Base-by-base conservation (phyloP, 2,797 vertebrate species). In the Megalops cyprinoides region DNA sequence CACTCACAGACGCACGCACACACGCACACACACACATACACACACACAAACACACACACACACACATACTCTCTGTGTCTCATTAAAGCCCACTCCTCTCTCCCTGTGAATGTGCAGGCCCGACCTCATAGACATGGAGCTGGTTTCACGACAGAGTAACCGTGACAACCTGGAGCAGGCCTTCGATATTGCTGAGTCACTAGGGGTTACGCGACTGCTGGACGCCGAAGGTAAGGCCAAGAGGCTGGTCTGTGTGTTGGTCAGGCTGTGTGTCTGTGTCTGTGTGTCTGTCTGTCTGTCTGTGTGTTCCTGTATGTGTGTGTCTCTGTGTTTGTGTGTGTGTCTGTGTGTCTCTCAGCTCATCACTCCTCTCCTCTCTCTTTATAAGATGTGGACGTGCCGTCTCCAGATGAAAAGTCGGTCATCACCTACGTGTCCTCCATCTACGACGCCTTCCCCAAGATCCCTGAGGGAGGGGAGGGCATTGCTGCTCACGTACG, bases 391-490 rank as follows among this genome's bases (percentile, higher is more conserved):
- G 98, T 99, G 62, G 98, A 99, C 1, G 98, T 99, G 53, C 93
- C 96, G 10, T 97, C 96, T 73, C 98, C 98, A 0, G 98, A 99
- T 78, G 98, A 99, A 91, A 99, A 99, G 90, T 99, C 98, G 0
- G 97, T 99, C 85, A 99, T 99, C 92, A 99, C 98, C 71, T 99
- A 99, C 0, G 98, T 99, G 89, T 98, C 97, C 86, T 99, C 98
- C 55, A 99, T 99, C 93, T 99, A 99, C 0, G 98, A 99, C 92
- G 98, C 97, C 92, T 99, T 99, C 90, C 98, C 98, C 79, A 99
- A 99, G 91, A 97, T 99, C 90, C 98, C 98, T 0, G 98, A 99
- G 88, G 97, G 97, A 88, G 97, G 96, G 91, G 97, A 99, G 86
- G 98, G 98, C 90, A 95, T 99, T 90, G 90, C 91, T 1, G 96